phyloP scores from a whole-genome alignment of 2,113 vertebrate genomes.

The Corynorhinus townsendii region DNA sequence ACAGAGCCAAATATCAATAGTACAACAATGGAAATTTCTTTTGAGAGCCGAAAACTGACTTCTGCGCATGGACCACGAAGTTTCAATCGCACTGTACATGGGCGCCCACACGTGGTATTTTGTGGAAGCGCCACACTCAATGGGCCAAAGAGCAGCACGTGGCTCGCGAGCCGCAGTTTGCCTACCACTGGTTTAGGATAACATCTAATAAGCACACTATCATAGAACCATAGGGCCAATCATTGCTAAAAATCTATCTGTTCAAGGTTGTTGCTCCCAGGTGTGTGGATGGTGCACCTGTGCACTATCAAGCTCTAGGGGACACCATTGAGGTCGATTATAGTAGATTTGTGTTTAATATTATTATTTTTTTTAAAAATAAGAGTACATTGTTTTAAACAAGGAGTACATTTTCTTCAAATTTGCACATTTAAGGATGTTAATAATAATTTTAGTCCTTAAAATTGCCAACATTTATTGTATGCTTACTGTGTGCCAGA shows the following conservation, averaged over 20 bases:
- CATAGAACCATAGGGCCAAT: not conserved
- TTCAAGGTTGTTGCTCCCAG: not conserved
- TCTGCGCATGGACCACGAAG: too few relatives aligned
- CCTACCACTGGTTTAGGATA: not conserved
- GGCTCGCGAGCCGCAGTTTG: too few relatives aligned
- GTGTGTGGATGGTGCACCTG: not conserved
- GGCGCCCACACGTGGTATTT: too few relatives aligned
- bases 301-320: not conserved
- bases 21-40: too few relatives aligned
- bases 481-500: not conserved
- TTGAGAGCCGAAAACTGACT: too few relatives aligned
- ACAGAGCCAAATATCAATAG: too few relatives aligned
- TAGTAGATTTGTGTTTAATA: not conserved
- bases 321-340: not conserved
- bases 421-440: not conserved
- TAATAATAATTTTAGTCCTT: not conserved
- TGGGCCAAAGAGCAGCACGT: too few relatives aligned
- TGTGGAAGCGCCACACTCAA: too few relatives aligned
- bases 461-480: slow-evolving; percentile 41
- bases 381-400: not conserved
- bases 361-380: too few relatives aligned
- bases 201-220: not conserved
- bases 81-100: too few relatives aligned
- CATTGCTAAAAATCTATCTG: not conserved
- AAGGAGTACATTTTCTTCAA: not conserved